These are phyloP conservation scores for Apogon talboti DNA, from an alignment of 2,797 vertebrate genomes.

Conservation along the genomic window DNA sequence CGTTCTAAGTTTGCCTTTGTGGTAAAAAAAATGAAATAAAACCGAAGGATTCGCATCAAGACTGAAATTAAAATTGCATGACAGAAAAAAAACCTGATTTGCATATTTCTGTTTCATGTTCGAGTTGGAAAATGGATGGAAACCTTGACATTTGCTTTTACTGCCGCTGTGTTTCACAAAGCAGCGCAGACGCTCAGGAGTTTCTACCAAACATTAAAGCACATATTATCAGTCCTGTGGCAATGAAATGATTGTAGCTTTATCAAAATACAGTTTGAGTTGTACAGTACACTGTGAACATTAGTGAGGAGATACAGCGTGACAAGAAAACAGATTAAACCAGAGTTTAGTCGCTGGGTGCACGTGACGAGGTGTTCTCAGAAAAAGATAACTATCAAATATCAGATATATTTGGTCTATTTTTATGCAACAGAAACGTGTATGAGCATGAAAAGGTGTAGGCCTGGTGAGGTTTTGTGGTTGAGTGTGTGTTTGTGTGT, in stretches of 20 bases:
- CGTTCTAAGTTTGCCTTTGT: background rate
- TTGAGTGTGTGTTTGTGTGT: slow-evolving; percentile 26
- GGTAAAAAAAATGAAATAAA: background rate
- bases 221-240: too few relatives aligned
- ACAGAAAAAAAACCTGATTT: slow-evolving; percentile 35
- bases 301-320: too few relatives aligned
- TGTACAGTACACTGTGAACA: too few relatives aligned
- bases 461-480: slow-evolving; percentile 50
- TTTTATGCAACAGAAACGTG: slow-evolving; percentile 14
- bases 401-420: background rate
- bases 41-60: background rate
- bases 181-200: background rate
- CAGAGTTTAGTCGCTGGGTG: background rate
- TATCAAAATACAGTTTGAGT: too few relatives aligned
- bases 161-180: background rate
- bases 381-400: slow-evolving; percentile 25
- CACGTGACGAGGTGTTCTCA: background rate
- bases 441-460: slow-evolving; percentile 25
- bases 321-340: background rate
- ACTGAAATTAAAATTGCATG: background rate
- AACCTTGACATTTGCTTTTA: slow-evolving; percentile 27
- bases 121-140: slow-evolving; percentile 41
- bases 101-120: slow-evolving; percentile 57
- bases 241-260: too few relatives aligned
- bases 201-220: too few relatives aligned